phyloP scores from a whole-genome alignment of 2,113 vertebrate genomes.

The Aldabrachelys gigantea region DNA sequence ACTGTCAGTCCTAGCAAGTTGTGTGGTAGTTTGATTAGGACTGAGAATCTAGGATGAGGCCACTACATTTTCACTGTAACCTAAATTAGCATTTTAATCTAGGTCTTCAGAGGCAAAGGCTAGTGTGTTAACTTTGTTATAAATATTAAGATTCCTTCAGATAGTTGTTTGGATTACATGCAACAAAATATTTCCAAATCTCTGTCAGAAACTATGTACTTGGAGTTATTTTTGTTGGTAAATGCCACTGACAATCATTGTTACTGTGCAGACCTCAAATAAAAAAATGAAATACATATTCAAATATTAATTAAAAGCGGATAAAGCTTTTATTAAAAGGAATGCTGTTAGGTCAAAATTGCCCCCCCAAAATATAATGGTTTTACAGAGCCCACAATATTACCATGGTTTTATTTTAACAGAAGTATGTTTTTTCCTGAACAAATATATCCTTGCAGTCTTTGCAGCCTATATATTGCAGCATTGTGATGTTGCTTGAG shows the following conservation, averaged over 20 bases:
- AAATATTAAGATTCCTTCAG: not conserved
- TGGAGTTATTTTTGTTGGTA: not conserved
- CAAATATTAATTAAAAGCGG: not conserved
- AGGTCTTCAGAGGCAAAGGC: not conserved
- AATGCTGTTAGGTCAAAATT: not conserved
- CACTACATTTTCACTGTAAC: not conserved
- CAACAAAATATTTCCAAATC: not conserved
- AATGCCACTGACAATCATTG: not conserved
- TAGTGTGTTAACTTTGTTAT: rapidly evolving
- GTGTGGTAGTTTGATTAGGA: not conserved
- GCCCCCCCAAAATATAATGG: not conserved
- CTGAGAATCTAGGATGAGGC: not conserved
- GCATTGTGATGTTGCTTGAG: not conserved
- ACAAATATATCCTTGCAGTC: not conserved
- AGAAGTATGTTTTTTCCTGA: not conserved
- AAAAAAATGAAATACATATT: not conserved
- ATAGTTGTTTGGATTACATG: not conserved
- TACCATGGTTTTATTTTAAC: not conserved
- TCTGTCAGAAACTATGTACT: not conserved
- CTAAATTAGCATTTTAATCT: not conserved
- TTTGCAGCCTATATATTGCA: not conserved
- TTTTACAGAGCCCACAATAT: not conserved
- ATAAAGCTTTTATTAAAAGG: not conserved
- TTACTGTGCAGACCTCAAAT: not conserved
- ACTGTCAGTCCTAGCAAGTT: not conserved